Conservation (phyloP, 2,888 invertebrate genomes). For the Poecilus cupreus region DNA sequence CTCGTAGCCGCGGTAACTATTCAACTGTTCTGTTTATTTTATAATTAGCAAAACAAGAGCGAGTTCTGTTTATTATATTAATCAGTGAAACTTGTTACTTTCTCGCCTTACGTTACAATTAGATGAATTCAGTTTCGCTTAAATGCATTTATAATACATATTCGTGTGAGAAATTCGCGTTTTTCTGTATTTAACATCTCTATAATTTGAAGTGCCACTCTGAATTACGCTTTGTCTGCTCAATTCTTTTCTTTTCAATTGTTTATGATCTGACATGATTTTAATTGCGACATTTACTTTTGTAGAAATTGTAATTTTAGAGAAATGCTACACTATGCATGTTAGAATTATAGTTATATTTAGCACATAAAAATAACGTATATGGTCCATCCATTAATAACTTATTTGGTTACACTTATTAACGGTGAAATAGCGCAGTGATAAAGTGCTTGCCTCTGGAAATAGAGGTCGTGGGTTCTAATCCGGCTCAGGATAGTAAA, state of each 20-base stretch:
- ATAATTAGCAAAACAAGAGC: constrained; percentile 12
- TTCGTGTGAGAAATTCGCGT: background rate
- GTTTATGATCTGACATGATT: too few relatives aligned
- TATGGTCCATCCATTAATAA: too few relatives aligned
- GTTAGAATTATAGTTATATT: too few relatives aligned
- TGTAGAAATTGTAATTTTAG: too few relatives aligned
- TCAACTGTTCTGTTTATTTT: background rate
- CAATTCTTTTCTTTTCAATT: background rate
- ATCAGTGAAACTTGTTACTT: constrained; percentile 35
- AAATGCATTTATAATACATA: background rate
- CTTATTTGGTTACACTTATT: too few relatives aligned
- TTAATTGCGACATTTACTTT: too few relatives aligned
- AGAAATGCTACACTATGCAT: too few relatives aligned
- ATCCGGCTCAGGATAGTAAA: too few relatives aligned
- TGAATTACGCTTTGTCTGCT: background rate
- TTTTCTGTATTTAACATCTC: background rate
- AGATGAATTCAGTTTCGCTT: background rate
- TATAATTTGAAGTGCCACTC: background rate
- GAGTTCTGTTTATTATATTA: constrained; percentile 10
- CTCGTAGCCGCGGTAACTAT: background rate
- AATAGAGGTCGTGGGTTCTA: too few relatives aligned
- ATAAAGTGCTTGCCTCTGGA: too few relatives aligned
- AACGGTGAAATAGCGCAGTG: too few relatives aligned
- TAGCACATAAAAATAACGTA: too few relatives aligned
- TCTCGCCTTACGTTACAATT: background rate